A percentile compares a stretch with the other conserved stretches of the same genome.
phyloP scores from a whole-genome alignment of 1,140 invertebrate species.

The Paracyclopina nana region DNA sequence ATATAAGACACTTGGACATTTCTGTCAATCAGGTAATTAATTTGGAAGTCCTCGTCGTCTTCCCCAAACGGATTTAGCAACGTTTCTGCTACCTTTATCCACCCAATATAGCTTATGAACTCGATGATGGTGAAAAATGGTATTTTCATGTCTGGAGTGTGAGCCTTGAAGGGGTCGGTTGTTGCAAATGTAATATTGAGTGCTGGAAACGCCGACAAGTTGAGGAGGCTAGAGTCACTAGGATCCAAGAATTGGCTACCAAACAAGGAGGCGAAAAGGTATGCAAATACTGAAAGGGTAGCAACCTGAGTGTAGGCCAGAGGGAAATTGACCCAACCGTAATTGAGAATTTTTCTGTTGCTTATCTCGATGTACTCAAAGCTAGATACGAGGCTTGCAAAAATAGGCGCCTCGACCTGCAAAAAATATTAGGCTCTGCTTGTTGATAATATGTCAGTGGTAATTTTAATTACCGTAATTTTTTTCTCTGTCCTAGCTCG shows the following conservation, averaged over 20 bases:
- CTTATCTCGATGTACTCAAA: conserved; percentile 7
- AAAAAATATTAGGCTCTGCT: too few relatives aligned
- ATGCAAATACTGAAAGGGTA: conserved; percentile 29
- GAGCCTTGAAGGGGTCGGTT: conserved; percentile 18
- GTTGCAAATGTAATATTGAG: conserved; percentile 3
- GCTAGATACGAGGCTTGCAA: conserved; percentile 6
- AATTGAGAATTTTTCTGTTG: conserved; percentile 23
- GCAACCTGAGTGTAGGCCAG: conserved; percentile 23
- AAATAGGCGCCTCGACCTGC: conserved; percentile 7
- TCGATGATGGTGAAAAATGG: conserved; percentile 34
- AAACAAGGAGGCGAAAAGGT: conserved; percentile 44
- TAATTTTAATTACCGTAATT: too few relatives aligned
- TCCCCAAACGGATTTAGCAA: conserved; percentile 80
- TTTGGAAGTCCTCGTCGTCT: conserved; percentile 80
- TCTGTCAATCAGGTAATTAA: conserved; percentile 13
- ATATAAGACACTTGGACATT: conserved; percentile 15
- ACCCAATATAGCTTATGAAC: conserved; percentile 91
- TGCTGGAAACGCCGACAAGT: conserved; percentile 18
- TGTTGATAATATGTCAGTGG: too few relatives aligned
- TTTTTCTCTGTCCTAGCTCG: conserved; percentile 16
- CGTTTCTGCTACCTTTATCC: conserved; percentile 83
- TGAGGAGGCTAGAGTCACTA: conserved; percentile 18
- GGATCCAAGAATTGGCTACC: conserved; percentile 55
- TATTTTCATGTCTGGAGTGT: conserved; percentile 31
- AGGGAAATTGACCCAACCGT: conserved; percentile 36